Conservation (phyloP, 2,888 invertebrate species). For the Enoplolaimus lenunculus region DNA sequence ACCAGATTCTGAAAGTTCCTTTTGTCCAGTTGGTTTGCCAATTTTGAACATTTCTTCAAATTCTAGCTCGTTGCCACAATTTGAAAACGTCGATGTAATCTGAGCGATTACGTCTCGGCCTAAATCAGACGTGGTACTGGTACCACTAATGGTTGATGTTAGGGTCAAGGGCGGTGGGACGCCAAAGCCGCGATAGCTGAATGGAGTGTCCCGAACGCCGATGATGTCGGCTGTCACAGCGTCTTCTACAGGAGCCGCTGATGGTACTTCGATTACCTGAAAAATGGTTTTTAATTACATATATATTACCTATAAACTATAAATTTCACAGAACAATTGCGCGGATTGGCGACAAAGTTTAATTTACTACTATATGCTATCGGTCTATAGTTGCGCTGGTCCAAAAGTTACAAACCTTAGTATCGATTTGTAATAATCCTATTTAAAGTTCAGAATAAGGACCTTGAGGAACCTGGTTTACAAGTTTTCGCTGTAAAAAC, state of each 20-base stretch:
- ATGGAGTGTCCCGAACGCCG: not conserved
- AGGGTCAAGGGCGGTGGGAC: not conserved
- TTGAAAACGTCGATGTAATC: constrained; percentile 18
- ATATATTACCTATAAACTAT: not conserved
- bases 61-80: constrained; percentile 1
- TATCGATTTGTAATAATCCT: too few species aligned
- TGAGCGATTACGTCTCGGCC: constrained; percentile 20
- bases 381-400: too few species aligned
- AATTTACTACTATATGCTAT: too few species aligned
- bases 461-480: too few species aligned
- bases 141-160: not conserved
- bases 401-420: too few species aligned
- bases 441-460: too few species aligned
- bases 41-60: not conserved
- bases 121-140: not conserved
- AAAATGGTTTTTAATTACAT: not conserved
- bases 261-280: constrained; percentile 22
- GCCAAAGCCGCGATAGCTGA: not conserved
- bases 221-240: not conserved
- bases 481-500: too few species aligned
- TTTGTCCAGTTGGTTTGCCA: not conserved
- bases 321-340: not conserved
- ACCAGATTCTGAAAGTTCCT: not conserved
- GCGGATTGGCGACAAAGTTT: not conserved
- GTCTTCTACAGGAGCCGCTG: not conserved